Evolutionary conservation across 2,797 vertebrate genomes (phyloP).

Genomic region (Lacerta viridis): DNA sequence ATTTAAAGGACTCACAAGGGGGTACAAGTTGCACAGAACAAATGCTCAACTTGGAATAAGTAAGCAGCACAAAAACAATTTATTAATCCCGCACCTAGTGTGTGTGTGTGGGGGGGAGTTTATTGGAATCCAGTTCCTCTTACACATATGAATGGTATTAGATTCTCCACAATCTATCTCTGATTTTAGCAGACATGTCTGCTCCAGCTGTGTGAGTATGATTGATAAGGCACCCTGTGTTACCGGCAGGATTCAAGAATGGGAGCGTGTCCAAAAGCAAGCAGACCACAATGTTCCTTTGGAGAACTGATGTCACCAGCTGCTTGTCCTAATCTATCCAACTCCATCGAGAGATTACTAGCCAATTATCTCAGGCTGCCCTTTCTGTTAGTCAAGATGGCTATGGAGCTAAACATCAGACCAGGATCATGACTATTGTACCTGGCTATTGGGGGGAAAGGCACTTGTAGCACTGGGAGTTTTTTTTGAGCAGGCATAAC

Average conservation of each 20-base stretch:
- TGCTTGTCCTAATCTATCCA: not conserved
- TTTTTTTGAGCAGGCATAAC: not conserved
- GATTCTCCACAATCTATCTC: not conserved
- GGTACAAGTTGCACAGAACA: slow-evolving; percentile 18
- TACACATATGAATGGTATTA: slow-evolving; percentile 24
- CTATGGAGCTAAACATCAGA: not conserved
- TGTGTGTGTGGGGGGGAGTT: not conserved
- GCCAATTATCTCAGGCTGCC: not conserved
- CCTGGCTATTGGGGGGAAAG: not conserved
- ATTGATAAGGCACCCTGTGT: slow-evolving; percentile 25
- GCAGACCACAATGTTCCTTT: slow-evolving; percentile 6
- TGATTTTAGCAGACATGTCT: not conserved
- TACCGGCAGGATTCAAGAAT: not conserved
- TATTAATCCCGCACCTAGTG: slow-evolving; percentile 33
- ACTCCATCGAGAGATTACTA: not conserved
- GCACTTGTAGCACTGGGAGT: not conserved
- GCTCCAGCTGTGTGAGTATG: slow-evolving; percentile 21
- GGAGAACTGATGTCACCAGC: not conserved
- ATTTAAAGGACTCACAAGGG: slow-evolving; percentile 28
- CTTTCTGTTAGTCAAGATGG: not conserved
- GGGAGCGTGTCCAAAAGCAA: slow-evolving; percentile 1
- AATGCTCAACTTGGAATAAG: slow-evolving; percentile 35
- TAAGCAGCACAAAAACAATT: not conserved
- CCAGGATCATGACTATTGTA: not conserved
- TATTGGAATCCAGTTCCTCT: slow-evolving; percentile 11